Base-by-base conservation (phyloP, 2,113 vertebrate genomes). In the Plecotus auritus region DNA sequence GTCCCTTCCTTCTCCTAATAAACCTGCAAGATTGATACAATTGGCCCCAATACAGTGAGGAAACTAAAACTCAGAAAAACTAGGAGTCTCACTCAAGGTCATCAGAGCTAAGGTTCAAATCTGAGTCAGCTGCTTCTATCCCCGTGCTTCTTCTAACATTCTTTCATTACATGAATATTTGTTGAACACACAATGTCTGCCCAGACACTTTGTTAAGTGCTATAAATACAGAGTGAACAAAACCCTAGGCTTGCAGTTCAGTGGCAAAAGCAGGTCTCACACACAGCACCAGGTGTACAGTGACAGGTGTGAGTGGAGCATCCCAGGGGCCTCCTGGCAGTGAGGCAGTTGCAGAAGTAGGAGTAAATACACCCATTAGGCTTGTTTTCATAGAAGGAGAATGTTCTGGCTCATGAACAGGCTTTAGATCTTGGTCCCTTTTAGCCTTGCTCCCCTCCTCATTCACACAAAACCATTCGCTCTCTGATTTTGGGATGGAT, bases 181-280 rank as follows among this genome's bases (percentile, higher is more conserved):
- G 18, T 11, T 12, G 82, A 59, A n/a, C 2, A 0, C 9, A 8
- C 2, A 0, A 11, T 18, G 3, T 7, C 72, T 4, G 5, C 1
- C 2, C 49, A 32, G 86, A 18, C 66, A 28, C 20, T 85, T 69
- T 4, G 22, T 7, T 14, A 37, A 18, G 72, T 1, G 45, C 40
- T 5, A 35, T 37, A 69, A 77, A 49, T 1, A 1, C 37, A 8
- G 47, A 14, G 67, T n/a, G 30, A 37, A 17, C 45, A 37, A 12
- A 45, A 17, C 66, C 20, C 80, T 18, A 11, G 40, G 35, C 30
- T 30, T 20, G 18, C 20, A 37, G 56, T 37, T n/a, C 5, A 3
- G 30, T 7, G 6, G n/a, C 1, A 1, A 56, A 93, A 47, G 35
- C 26, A 42, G 20, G 42, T 1, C 2, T 32, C 37, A 22, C 16